Percentiles rank a stretch among this genome's conserved stretches.
phyloP scores from a whole-genome alignment of 1,140 invertebrate genomes.

The Euura lappo region DNA sequence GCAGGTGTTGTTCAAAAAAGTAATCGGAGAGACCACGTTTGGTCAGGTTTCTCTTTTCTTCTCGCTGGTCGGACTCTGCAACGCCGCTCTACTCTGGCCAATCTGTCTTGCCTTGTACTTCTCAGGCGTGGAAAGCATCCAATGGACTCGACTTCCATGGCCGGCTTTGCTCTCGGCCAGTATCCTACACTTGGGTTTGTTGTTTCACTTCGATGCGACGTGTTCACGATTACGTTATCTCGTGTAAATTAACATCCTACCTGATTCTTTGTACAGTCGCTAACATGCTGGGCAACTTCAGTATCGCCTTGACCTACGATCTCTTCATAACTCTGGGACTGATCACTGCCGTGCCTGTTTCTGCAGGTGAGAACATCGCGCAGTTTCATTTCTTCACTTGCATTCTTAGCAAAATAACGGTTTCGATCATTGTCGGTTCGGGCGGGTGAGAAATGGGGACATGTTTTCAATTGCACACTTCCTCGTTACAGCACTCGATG shows the following conservation, averaged over 20 bases:
- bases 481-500: conserved; percentile 78
- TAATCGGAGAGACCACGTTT: conserved; percentile 88
- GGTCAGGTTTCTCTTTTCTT: conserved; percentile 89
- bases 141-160: conserved; percentile 83
- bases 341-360: conserved; percentile 90
- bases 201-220: background rate
- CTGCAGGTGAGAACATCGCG: conserved; percentile 74
- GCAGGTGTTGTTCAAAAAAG: conserved; percentile 88
- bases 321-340: conserved; percentile 91
- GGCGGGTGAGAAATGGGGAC: background rate
- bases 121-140: conserved; percentile 80
- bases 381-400: background rate
- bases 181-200: conserved; percentile 76
- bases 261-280: conserved; percentile 71
- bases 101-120: conserved; percentile 83
- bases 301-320: conserved; percentile 88
- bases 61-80: conserved; percentile 83
- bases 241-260: conserved; percentile 5
- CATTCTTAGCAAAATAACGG: too few species aligned
- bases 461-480: conserved; percentile 25
- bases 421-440: background rate
- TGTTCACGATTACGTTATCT: conserved; percentile 22
- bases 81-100: conserved; percentile 86
- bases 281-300: conserved; percentile 90
- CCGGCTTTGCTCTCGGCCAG: conserved; percentile 78